Conservation (phyloP, 2,888 invertebrate species). For the Dione vanillae region DNA sequence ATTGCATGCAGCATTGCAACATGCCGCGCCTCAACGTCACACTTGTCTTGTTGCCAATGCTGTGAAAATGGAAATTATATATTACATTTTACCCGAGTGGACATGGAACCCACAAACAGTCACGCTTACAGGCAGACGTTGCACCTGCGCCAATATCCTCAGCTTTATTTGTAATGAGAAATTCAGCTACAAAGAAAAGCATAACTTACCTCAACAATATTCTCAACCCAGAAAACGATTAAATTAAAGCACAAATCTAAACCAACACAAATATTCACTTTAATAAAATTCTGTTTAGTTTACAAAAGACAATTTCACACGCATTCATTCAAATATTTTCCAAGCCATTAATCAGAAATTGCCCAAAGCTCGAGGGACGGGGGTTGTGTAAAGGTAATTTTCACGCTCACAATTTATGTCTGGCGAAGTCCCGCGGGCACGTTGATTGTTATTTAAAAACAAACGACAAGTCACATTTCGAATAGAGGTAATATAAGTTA, state of each 20-base stretch:
- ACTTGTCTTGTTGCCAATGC: no score
- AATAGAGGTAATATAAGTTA: constrained; percentile 9
- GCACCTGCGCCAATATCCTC: no score
- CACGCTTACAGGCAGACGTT: no score
- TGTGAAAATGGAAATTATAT: no score
- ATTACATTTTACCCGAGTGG: no score
- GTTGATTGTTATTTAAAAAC: constrained; percentile 29
- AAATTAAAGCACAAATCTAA: background rate
- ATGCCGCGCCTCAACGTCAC: no score
- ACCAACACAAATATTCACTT: background rate
- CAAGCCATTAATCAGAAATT: constrained; percentile 33
- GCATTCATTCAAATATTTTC: constrained; percentile 30
- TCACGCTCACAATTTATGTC: constrained; percentile 39
- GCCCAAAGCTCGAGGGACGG: constrained; percentile 25
- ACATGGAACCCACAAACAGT: no score
- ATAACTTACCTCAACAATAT: background rate
- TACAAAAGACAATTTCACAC: constrained; percentile 4
- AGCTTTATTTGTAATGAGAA: no score
- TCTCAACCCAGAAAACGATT: background rate
- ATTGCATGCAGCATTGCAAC: no score
- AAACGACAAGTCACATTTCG: constrained; percentile 21
- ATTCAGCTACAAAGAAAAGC: no score
- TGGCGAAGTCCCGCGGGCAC: constrained; percentile 25
- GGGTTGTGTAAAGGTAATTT: constrained; percentile 33
- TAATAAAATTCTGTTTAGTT: background rate